These are phyloP conservation scores for Bombus balteatus DNA, from an alignment of 1,140 invertebrate species.

Conservation along the genomic window DNA sequence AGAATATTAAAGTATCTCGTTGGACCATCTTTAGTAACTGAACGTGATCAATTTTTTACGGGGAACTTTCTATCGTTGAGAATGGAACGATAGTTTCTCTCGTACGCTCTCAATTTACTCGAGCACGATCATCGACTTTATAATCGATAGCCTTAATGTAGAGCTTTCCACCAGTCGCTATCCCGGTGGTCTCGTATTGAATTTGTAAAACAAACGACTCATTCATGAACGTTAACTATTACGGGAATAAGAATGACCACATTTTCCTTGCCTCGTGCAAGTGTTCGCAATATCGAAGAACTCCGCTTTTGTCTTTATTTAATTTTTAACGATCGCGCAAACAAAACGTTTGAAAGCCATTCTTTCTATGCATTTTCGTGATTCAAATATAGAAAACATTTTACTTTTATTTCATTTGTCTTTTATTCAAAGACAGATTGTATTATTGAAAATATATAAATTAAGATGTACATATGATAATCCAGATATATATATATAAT, in stretches of 20 bases:
- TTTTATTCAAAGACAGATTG: no score
- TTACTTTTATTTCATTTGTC: no score
- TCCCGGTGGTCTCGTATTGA: neutral
- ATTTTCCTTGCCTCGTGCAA: constrained; percentile 18
- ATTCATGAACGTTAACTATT: constrained; percentile 20
- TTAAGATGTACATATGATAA: no score
- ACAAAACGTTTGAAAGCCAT: no score
- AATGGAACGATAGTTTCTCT: constrained; percentile 8
- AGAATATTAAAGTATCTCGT: neutral
- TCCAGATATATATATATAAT: no score
- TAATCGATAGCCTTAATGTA: constrained; percentile 14
- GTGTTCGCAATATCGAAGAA: no score
- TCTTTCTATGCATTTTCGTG: no score
- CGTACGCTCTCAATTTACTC: neutral
- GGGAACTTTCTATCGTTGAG: constrained; percentile 10
- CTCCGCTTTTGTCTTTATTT: neutral
- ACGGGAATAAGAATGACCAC: constrained; percentile 36
- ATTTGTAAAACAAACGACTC: constrained; percentile 34
- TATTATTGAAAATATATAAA: no score
- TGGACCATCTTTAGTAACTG: neutral
- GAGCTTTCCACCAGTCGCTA: constrained; percentile 27
- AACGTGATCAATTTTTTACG: constrained; percentile 12
- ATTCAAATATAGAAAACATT: no score
- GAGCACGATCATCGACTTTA: constrained; percentile 20
- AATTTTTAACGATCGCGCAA: no score